Base-by-base conservation (phyloP, 2,113 vertebrate species). In the Crocuta crocuta region DNA sequence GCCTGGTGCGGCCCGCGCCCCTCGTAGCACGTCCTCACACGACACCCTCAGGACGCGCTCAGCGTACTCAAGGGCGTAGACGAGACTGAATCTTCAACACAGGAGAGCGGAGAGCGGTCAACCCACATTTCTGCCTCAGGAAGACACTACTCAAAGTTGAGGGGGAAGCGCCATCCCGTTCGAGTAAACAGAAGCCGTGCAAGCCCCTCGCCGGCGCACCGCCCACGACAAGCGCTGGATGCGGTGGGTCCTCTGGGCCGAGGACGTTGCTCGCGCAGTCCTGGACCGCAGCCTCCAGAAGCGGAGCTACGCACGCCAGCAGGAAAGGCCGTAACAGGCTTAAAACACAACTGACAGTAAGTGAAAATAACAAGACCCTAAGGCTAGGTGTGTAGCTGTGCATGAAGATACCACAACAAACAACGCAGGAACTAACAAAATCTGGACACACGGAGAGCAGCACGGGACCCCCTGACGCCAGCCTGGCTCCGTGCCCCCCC, bases 301-400 rank as follows among this genome's bases (percentile, higher is more conserved):
- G 26, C 0, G 5, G 5, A 31, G 3, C 4, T 1, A 19, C 17
- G 39, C 0, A 43, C 21, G 10, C 0, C 43, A 76, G 21, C 0
- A 7, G 0, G 12, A 23, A 26, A 19, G 11, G 48, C 10, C 0
- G 11, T 24, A 10, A 55, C 21, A 35, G 19, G 81, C 70, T 39
- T 74, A 21, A 24, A 53, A 70, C 43, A 4, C 9, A 89, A 92
- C n/a, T 4, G 24, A 73, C 4, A 63, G 26, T 17, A 28, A 90
- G 10, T 28, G 68, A 61, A 73, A 73, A 10, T 12, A 50, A 31
- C 10, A n/a, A 21, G 3, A 19, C 9, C 6, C n/a, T 3, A 31
- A 43, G n/a, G 10, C 0, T 6, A 4, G 43, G 26, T 33, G 39
- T 84, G 2, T 17, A 73, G 28, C 19, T 2, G 12, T 2, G 12